A percentile compares a stretch with the other conserved stretches of the same genome.
Evolutionary conservation across 2,113 vertebrate species (phyloP).

Genomic region (Trichechus manatus): DNA sequence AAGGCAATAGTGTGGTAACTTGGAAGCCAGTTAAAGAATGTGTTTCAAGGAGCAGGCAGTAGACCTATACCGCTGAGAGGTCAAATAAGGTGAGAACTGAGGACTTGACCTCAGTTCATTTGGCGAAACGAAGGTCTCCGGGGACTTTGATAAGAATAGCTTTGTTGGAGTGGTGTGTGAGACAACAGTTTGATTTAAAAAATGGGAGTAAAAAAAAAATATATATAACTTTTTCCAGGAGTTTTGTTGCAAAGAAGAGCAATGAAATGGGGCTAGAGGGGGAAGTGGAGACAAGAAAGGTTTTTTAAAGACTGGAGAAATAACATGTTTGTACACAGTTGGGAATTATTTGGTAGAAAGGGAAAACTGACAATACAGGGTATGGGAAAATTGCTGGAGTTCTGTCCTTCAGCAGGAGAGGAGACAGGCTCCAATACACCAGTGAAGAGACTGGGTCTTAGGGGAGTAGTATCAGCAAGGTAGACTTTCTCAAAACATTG

Average conservation of each 20-base stretch:
- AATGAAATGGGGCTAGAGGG: background rate
- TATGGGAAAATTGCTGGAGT: background rate
- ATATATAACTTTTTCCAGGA: background rate
- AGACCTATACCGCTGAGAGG: background rate
- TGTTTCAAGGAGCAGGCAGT: background rate
- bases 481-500: background rate
- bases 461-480: background rate
- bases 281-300: background rate
- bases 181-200: background rate
- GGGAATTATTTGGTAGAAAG: background rate
- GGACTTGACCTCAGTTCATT: background rate
- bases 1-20: background rate
- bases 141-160: background rate
- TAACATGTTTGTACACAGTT: background rate
- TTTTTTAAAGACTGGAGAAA: background rate
- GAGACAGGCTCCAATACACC: background rate
- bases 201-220: background rate
- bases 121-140: background rate
- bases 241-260: background rate
- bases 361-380: background rate
- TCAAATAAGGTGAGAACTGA: background rate
- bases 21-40: too few relatives aligned
- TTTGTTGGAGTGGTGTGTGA: background rate
- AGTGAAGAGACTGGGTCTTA: background rate
- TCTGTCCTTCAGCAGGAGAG: background rate